Evolutionary conservation across 2,797 vertebrate species (phyloP).

Genomic region (Acanthiza pusilla): DNA sequence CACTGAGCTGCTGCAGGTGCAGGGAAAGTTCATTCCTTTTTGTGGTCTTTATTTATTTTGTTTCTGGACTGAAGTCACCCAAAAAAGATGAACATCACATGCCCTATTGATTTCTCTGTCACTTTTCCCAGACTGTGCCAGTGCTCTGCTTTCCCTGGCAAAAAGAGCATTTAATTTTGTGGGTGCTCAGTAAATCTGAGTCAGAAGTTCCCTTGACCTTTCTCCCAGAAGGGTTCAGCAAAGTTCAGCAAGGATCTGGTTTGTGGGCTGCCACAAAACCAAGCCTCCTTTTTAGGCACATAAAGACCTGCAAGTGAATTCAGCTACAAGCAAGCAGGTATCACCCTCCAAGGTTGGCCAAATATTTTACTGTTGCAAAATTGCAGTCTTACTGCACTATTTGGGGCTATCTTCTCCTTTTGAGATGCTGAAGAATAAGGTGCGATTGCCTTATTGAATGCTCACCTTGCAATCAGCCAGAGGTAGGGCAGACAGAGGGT

Average conservation of each 20-base stretch:
- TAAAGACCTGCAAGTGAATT: not conserved
- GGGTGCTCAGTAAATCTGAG: not conserved
- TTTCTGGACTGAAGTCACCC: not conserved
- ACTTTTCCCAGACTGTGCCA: not conserved
- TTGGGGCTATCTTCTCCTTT: not conserved
- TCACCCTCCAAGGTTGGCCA: not conserved
- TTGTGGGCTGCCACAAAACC: slow-evolving; percentile 4
- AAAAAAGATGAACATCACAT: not conserved
- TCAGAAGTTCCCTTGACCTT: slow-evolving; percentile 8
- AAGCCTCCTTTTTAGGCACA: not conserved
- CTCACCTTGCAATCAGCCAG: not conserved
- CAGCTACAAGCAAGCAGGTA: not conserved
- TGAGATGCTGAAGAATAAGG: not conserved
- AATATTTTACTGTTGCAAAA: not conserved
- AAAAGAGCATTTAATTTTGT: slow-evolving; percentile 7
- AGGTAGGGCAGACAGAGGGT: not conserved
- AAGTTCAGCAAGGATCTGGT: not conserved
- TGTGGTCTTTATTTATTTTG: not conserved
- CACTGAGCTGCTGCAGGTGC: not conserved
- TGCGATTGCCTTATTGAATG: not conserved
- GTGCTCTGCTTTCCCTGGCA: not conserved
- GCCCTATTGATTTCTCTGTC: not conserved
- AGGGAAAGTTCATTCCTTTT: not conserved
- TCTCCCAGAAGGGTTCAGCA: not conserved
- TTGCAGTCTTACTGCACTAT: not conserved